Evolutionary conservation across 2,888 invertebrate species (phyloP), one percentile per base, ranked within the genome.

Genomic region (Helobdella robusta): DNA sequence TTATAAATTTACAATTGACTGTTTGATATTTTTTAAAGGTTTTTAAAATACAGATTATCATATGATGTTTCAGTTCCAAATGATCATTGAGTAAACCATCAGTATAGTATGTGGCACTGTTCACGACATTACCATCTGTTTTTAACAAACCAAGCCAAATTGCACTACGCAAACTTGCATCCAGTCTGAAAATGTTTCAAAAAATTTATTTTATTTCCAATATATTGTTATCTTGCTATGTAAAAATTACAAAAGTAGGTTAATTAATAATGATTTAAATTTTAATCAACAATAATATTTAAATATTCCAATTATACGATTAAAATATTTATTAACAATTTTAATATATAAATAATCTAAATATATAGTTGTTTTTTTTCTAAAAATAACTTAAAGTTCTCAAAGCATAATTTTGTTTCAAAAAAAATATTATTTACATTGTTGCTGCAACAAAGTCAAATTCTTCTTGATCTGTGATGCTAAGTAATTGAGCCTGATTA

Each of bases 391-490:
- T 50, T 50, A 23, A 50, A 50, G n/a, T 8, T 23, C 15, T 15
- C 8, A 40, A 15, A 40, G 20, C 23, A 50, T 6, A 50, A n/a
- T n/a, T n/a, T n/a, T n/a, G 34, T 23, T 20, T 35, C n/a, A 35
- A 59, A n/a, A 23, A 18, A 34, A 25, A 34, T 18, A 28, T 23
- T 28, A 50, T 30, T 62, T 20, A 62, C 62, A 62, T 6, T 18
- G n/a, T 2, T 23, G 28, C 18, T 6, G n/a, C 18, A 4, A 62
- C 11, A 34, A 50, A 62, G 30, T 62, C 35, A 30, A 62, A 62
- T 32, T 62, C 62, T 11, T 40, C 20, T 28, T 50, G 20, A 28
- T 62, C 62, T 5, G 62, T 20, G 23, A 62, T 62, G 50, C 62
- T 62, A n/a, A 44, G 32, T 50, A 62, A 2, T 3, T 32, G 32